Evolutionary conservation across 2,888 invertebrate genomes (phyloP), one percentile per base, ranked within the genome.

Genomic region (Arctia plantaginis): DNA sequence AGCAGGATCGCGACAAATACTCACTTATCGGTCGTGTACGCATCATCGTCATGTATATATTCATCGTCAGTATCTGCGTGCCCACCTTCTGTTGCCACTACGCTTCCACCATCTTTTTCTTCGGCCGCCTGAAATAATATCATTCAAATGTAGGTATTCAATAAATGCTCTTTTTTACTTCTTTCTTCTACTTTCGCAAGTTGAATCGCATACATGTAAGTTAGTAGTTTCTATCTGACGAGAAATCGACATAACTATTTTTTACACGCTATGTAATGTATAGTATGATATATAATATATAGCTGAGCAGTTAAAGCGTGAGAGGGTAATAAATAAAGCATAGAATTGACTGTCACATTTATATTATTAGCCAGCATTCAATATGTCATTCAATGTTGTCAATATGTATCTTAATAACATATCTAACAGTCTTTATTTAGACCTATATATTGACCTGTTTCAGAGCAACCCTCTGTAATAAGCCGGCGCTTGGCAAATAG

Each of bases 11-110:
- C 7, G 30, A 62, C 18, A 13, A 67, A 12, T 75, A 88, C 93
- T 91, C 92, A 97, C 97, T 97, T 97, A 89, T 97, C 97, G 23
- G 96, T 97, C 66, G 97, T 96, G 85, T 97, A 97, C 65, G 96
- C 96, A 83, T 96, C 97, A 74, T 97, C 97, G 73, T 97, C 97
- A 59, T 97, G 97, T 74, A 96, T 96, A 79, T 96, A 96, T 79
- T 97, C 97, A 82, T 97, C 97, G 76, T 97, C 97, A 20, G 96
- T 96, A 76, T 97, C 97, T 10, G 94, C 96, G 75, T 96, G 97
- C 69, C 96, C 97, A 59, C 97, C 97, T 75, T 95, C 94, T 35
- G 84, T 88, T 18, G 92, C 91, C 23, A 89, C 88, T 33, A 92
- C 90, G 78, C 93, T 94, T 1, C 90, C 93, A 2, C 87, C 91